These are phyloP conservation scores for Labeo rohita DNA, from an alignment of 2,113 vertebrate species.

Conservation along the genomic window DNA sequence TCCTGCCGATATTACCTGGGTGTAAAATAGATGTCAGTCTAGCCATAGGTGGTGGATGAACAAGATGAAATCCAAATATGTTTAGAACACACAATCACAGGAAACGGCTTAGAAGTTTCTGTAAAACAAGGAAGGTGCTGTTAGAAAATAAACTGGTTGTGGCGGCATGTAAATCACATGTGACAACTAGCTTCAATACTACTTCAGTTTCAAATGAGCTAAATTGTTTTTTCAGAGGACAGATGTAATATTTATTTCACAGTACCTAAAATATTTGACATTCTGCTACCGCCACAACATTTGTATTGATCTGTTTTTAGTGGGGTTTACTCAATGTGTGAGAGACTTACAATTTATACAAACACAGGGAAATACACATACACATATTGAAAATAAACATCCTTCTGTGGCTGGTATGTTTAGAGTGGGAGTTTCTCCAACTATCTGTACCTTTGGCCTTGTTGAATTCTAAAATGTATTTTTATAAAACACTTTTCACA, in stretches of 20 bases:
- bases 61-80: constrained; percentile 43
- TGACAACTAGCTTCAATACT: background rate
- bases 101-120: constrained; percentile 32
- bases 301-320: constrained; percentile 32
- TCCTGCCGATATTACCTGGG: constrained; percentile 50
- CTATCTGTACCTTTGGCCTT: background rate
- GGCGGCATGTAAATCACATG: background rate
- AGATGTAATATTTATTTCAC: constrained; percentile 27
- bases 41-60: constrained; percentile 6
- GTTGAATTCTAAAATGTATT: background rate
- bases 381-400: background rate
- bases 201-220: constrained; percentile 7
- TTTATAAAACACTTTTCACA: background rate
- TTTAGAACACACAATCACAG: constrained; percentile 3
- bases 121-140: background rate
- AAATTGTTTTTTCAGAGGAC: background rate
- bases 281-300: background rate
- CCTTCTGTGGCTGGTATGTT: background rate
- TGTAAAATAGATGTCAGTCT: constrained; percentile 52
- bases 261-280: constrained; percentile 19
- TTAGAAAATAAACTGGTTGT: background rate
- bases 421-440: background rate
- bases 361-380: background rate
- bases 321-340: background rate
- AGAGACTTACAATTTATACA: constrained; percentile 15